Percentiles rank a stretch among this genome's conserved stretches.
Conservation (phyloP, 1,140 invertebrate species). For the Zaprionus camerounensis region DNA sequence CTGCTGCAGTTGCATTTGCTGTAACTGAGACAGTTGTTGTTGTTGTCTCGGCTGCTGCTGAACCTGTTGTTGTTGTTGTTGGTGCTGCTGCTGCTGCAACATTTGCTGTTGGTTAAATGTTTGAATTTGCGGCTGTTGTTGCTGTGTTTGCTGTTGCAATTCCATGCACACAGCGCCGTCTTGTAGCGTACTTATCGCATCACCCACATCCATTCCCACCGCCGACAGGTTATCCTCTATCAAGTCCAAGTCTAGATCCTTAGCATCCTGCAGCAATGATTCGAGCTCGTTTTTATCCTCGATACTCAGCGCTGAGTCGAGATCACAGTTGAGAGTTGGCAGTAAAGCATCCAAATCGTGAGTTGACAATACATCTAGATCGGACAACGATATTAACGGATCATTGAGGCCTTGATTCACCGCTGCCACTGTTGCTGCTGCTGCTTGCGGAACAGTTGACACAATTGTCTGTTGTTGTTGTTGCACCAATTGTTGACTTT, state of each 20-base stretch:
- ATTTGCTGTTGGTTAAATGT: slow-evolving; percentile 28
- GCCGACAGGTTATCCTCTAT: slow-evolving; percentile 79
- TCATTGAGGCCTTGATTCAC: slow-evolving; percentile 58
- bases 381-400: slow-evolving; percentile 74
- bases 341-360: slow-evolving; percentile 88
- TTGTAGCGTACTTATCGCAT: slow-evolving; percentile 64
- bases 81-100: slow-evolving; percentile 43
- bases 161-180: slow-evolving; percentile 47
- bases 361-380: slow-evolving; percentile 85
- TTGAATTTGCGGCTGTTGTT: slow-evolving; percentile 25
- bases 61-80: slow-evolving; percentile 45
- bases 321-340: slow-evolving; percentile 86
- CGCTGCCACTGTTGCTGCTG: slow-evolving; percentile 6
- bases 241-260: slow-evolving; percentile 81
- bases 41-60: slow-evolving; percentile 50
- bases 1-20: slow-evolving; percentile 55
- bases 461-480: slow-evolving; percentile 26
- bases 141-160: slow-evolving; percentile 54
- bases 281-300: slow-evolving; percentile 85
- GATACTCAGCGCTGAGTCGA: slow-evolving; percentile 85
- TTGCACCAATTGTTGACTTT: slow-evolving; percentile 18
- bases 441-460: slow-evolving; percentile 27
- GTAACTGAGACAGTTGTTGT: slow-evolving; percentile 39
- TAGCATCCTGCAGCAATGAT: slow-evolving; percentile 82
- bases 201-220: slow-evolving; percentile 78